Conservation (phyloP, 2,888 invertebrate genomes). For the Tribolium freemani region DNA sequence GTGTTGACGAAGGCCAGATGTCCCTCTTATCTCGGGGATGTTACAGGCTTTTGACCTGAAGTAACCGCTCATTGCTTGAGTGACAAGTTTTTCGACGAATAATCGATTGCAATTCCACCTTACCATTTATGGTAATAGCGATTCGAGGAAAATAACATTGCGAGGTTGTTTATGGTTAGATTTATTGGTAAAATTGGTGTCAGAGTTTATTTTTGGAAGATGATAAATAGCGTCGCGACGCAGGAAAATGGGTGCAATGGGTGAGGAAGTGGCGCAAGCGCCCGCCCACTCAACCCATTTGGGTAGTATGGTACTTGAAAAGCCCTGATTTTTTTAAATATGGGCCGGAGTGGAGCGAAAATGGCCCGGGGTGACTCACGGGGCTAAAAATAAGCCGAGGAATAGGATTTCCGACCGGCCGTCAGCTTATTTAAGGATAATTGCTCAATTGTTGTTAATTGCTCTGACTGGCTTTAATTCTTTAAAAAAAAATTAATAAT, state of each 20-base stretch:
- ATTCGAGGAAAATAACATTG: conserved; percentile 6
- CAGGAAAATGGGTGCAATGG: conserved; percentile 9
- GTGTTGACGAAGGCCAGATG: conserved; percentile 21
- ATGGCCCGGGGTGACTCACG: conserved; percentile 7
- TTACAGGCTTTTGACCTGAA: conserved; percentile 36
- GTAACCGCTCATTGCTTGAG: conserved; percentile 32
- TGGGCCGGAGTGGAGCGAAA: not conserved
- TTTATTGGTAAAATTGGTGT: conserved; percentile 30
- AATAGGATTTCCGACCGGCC: conserved; percentile 14
- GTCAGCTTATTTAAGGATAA: not conserved
- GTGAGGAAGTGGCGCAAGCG: conserved; percentile 36
- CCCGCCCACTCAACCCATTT: conserved; percentile 35
- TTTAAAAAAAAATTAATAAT: not conserved
- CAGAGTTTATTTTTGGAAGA: conserved; percentile 38
- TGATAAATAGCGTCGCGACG: conserved; percentile 28
- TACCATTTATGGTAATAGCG: conserved; percentile 34
- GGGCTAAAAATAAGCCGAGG: conserved; percentile 19
- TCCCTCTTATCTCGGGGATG: conserved; percentile 24
- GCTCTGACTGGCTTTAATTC: not conserved
- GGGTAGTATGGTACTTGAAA: conserved; percentile 29
- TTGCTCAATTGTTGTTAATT: not conserved
- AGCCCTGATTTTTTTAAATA: conserved; percentile 2
- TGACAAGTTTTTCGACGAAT: conserved; percentile 33
- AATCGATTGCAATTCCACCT: not conserved
- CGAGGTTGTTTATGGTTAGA: not conserved